Percentiles rank a stretch among this genome's conserved stretches.
These are phyloP conservation scores for Drosophila leonis DNA, from an alignment of 2,888 invertebrate species.

Conservation along the genomic window DNA sequence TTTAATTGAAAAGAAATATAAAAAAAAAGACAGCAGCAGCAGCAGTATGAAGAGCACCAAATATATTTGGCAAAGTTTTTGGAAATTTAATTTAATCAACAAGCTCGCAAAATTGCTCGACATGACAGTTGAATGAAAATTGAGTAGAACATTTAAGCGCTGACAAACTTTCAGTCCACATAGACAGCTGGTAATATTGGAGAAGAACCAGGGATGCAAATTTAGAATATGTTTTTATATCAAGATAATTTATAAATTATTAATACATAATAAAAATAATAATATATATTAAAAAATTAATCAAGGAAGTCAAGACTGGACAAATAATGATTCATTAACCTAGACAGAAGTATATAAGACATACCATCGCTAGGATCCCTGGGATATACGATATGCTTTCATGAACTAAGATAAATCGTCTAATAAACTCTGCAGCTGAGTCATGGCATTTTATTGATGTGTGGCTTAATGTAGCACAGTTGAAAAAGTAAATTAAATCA, in stretches of 20 bases:
- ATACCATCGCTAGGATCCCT: not conserved
- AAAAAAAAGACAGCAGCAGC: constrained; percentile 29
- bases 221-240: not conserved
- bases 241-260: not conserved
- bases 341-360: no score
- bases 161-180: constrained; percentile 25
- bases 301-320: not conserved
- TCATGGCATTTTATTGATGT: constrained; percentile 42
- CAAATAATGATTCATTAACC: not conserved
- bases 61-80: constrained; percentile 57
- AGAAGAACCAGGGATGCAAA: constrained; percentile 12
- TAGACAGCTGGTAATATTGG: constrained; percentile 28
- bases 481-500: constrained; percentile 14
- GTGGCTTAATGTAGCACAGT: constrained; percentile 15
- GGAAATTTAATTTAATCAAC: constrained; percentile 73
- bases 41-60: constrained; percentile 26
- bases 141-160: constrained; percentile 39
- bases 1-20: constrained; percentile 76
- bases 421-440: constrained; percentile 42
- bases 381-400: not conserved
- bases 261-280: not conserved
- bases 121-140: constrained; percentile 56
- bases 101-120: constrained; percentile 39
- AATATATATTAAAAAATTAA: not conserved
- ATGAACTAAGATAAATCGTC: constrained; percentile 29